Conservation (phyloP, 1,140 invertebrate species). For the Brachionus paranguensis region DNA sequence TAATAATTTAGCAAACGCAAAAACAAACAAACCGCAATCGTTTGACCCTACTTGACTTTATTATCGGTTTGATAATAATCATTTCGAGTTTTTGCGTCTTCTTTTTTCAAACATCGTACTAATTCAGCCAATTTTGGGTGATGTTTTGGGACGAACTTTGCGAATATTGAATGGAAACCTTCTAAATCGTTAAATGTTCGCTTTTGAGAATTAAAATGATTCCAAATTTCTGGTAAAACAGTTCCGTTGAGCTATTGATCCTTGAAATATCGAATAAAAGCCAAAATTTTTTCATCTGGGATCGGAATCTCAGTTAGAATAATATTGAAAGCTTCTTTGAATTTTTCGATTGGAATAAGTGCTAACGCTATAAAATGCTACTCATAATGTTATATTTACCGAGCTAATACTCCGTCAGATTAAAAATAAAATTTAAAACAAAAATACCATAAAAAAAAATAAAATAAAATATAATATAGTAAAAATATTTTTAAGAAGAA, state of each 20-base stretch:
- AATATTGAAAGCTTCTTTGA: neutral
- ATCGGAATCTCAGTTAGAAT: neutral
- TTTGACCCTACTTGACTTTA: neutral
- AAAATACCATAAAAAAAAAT: too few species aligned
- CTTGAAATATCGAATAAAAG: neutral
- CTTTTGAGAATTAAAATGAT: neutral
- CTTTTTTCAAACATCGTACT: neutral
- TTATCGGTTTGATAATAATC: neutral
- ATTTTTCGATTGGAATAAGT: neutral
- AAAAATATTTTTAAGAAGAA: too few species aligned
- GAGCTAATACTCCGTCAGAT: too few species aligned
- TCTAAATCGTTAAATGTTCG: neutral
- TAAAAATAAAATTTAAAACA: too few species aligned
- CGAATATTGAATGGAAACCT: neutral
- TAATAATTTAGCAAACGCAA: too few species aligned
- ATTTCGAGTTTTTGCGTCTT: neutral
- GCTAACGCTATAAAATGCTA: neutral
- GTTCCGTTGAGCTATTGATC: neutral
- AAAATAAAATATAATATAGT: too few species aligned
- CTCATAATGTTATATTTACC: too few species aligned
- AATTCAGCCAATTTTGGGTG: neutral
- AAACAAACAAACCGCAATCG: too few species aligned
- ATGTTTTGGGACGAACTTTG: neutral
- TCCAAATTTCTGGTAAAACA: neutral
- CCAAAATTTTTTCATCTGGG: neutral